phyloP scores from a whole-genome alignment of 2,888 invertebrate genomes.

The Mesorhabditis belari region DNA sequence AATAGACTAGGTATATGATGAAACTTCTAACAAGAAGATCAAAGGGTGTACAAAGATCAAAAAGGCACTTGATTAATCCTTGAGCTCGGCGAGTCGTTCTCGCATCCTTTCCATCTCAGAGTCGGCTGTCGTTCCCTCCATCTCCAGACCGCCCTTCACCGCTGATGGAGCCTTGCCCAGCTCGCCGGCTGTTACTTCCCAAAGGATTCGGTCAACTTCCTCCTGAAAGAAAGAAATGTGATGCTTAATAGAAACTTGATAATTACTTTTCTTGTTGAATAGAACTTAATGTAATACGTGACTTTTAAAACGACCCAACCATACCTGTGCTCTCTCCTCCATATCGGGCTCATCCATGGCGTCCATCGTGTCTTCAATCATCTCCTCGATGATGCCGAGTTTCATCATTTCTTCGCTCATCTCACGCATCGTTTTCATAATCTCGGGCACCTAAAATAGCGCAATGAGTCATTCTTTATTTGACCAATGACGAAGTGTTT shows the following conservation, averaged over 20 bases:
- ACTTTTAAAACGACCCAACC: too few species aligned
- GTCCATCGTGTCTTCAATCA: constrained; percentile 96
- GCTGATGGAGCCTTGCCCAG: constrained; percentile 47
- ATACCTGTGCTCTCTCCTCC: constrained; percentile 92
- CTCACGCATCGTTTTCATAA: constrained; percentile 91
- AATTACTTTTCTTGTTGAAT: too few species aligned
- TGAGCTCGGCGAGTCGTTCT: constrained; percentile 26
- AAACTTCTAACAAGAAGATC: background rate
- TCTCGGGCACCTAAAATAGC: constrained; percentile 76
- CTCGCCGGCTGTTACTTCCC: constrained; percentile 50
- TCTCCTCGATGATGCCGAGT: constrained; percentile 88
- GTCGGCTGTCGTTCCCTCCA: constrained; percentile 5
- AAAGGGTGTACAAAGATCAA: background rate
- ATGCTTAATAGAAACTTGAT: too few species aligned
- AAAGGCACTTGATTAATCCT: constrained; percentile 12
- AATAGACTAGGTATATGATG: too few species aligned
- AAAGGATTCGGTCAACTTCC: constrained; percentile 49
- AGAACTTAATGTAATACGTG: too few species aligned
- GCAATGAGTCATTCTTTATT: too few species aligned
- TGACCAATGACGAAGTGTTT: background rate
- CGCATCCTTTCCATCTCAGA: constrained; percentile 27
- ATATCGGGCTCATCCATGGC: constrained; percentile 75
- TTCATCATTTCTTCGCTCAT: constrained; percentile 98
- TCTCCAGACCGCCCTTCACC: constrained; percentile 24
- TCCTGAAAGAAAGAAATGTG: constrained; percentile 19